These are phyloP conservation scores for Tetramorium simillimum DNA, from an alignment of 1,140 invertebrate species.

Conservation along the genomic window DNA sequence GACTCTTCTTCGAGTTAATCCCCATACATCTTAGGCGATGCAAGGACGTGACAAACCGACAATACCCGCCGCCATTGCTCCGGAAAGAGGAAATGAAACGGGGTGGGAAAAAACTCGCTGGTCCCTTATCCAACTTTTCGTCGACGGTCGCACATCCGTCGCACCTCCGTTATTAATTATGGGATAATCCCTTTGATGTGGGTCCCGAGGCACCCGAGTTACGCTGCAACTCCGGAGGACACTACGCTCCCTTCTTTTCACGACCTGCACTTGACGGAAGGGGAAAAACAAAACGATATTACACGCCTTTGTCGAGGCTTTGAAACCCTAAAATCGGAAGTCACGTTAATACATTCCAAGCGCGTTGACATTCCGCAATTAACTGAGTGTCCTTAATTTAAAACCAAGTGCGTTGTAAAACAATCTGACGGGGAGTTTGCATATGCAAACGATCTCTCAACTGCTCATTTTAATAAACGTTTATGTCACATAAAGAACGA, in stretches of 20 bases:
- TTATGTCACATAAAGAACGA: background rate
- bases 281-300: conserved; percentile 12
- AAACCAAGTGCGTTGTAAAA: background rate
- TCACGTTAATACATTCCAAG: conserved; percentile 19
- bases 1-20: conserved; percentile 62
- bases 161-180: conserved; percentile 78
- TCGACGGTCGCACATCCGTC: conserved; percentile 77
- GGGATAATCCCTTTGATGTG: conserved; percentile 78
- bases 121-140: conserved; percentile 57
- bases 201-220: conserved; percentile 42
- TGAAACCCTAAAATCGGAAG: conserved; percentile 23
- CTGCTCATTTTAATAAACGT: background rate
- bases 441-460: background rate
- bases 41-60: conserved; percentile 53
- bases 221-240: conserved; percentile 52
- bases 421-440: background rate
- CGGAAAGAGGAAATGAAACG: background rate
- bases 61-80: background rate
- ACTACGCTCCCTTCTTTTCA: conserved; percentile 34
- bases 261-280: conserved; percentile 4
- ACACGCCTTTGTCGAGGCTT: conserved; percentile 27
- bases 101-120: background rate
- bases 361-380: conserved; percentile 26
- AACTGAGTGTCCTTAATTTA: conserved; percentile 27
- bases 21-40: conserved; percentile 60